Percentiles rank a stretch among this genome's conserved stretches.
phyloP scores from a whole-genome alignment of 2,888 invertebrate species.

The Peribatodes rhomboidaria region DNA sequence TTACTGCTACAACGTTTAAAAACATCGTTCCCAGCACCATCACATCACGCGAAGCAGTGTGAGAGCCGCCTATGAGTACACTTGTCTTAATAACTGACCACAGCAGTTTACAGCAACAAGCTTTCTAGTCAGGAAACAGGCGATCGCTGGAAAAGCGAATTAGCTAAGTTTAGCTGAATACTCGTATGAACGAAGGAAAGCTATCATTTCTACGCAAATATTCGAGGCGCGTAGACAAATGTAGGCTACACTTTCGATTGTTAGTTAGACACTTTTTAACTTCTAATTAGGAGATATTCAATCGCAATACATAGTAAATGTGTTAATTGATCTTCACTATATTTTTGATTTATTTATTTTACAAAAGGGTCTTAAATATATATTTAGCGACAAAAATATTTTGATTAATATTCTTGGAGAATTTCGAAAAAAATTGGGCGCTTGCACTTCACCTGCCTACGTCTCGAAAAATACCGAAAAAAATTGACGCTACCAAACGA shows the following conservation, averaged over 20 bases:
- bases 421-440: too few relatives aligned
- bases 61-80: not conserved
- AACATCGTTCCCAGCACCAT: too few relatives aligned
- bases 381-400: too few relatives aligned
- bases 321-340: too few relatives aligned
- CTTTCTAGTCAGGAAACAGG: slow-evolving; percentile 47
- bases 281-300: slow-evolving; percentile 12
- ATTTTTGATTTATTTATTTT: too few relatives aligned
- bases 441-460: too few relatives aligned
- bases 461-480: too few relatives aligned
- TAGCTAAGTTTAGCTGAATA: slow-evolving; percentile 22
- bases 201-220: slow-evolving; percentile 47
- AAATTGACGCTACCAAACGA: too few relatives aligned
- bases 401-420: too few relatives aligned
- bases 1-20: too few relatives aligned
- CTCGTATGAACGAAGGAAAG: slow-evolving; percentile 37
- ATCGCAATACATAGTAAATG: slow-evolving; percentile 1
- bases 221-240: slow-evolving; percentile 42
- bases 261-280: not conserved
- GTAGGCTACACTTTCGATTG: slow-evolving; percentile 32
- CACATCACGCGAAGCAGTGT: too few relatives aligned
- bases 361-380: too few relatives aligned
- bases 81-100: slow-evolving; percentile 12
- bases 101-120: slow-evolving; percentile 9
- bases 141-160: slow-evolving; percentile 42